phyloP scores from a whole-genome alignment of 1,140 invertebrate genomes.

The Reticulitermes speratus region DNA sequence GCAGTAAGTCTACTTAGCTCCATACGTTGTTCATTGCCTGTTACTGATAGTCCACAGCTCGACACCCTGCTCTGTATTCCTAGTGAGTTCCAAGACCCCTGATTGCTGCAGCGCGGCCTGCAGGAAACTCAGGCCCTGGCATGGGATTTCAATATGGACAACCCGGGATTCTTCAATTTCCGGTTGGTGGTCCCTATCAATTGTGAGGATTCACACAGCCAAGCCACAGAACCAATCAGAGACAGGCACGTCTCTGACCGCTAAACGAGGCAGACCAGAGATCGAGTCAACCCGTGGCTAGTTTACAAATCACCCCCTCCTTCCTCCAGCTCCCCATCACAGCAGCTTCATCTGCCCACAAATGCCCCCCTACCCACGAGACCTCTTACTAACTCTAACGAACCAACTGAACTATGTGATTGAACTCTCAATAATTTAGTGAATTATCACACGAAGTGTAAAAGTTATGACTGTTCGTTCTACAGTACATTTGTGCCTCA shows the following conservation, averaged over 20 bases:
- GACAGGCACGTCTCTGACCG: slow-evolving; percentile 2
- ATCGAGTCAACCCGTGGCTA: slow-evolving; percentile 18
- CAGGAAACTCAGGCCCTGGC: not conserved
- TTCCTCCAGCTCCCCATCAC: not conserved
- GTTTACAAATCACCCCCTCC: slow-evolving; percentile 21
- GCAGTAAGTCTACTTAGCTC: not conserved
- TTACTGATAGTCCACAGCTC: not conserved
- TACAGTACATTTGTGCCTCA: too few relatives aligned
- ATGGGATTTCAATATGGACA: slow-evolving; percentile 24
- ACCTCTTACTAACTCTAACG: slow-evolving; percentile 19
- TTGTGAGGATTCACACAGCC: not conserved
- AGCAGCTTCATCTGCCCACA: not conserved
- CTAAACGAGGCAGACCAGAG: slow-evolving; percentile 24
- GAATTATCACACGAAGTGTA: too few relatives aligned
- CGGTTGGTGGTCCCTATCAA: not conserved
- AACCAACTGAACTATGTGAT: not conserved
- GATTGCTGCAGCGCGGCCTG: not conserved
- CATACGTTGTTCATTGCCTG: not conserved
- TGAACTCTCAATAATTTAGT: not conserved
- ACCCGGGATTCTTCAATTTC: slow-evolving; percentile 22
- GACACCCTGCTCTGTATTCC: not conserved
- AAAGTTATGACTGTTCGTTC: too few relatives aligned
- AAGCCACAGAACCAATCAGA: slow-evolving; percentile 19
- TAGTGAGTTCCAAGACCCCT: not conserved
- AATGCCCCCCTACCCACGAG: not conserved